phyloP scores from a whole-genome alignment of 2,113 vertebrate species.

The Ploceus nigricollis region DNA sequence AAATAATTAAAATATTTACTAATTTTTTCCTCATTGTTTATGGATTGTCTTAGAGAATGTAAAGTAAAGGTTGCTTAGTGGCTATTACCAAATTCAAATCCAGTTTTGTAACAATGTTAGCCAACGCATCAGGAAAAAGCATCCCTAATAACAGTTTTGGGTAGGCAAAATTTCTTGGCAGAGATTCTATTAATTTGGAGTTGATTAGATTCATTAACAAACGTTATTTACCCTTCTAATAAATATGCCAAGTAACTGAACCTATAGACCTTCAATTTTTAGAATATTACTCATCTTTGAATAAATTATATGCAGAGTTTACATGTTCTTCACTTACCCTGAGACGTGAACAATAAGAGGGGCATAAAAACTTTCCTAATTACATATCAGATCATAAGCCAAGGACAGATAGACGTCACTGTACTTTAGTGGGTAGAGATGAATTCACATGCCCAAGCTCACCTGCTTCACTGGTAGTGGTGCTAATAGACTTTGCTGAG shows the following conservation, averaged over 20 bases:
- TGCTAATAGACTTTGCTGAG: not conserved
- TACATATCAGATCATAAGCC: not conserved
- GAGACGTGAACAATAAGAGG: not conserved
- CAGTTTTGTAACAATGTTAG: not conserved
- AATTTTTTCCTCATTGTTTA: not conserved
- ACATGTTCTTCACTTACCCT: not conserved
- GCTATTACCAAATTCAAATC: not conserved
- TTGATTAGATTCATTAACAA: not conserved
- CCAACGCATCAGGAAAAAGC: not conserved
- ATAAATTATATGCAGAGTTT: not conserved
- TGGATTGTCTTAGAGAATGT: not conserved
- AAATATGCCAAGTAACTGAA: not conserved
- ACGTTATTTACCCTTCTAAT: not conserved
- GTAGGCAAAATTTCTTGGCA: not conserved
- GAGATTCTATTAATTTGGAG: not conserved
- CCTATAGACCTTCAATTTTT: not conserved
- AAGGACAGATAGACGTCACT: not conserved
- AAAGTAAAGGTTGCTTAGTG: not conserved
- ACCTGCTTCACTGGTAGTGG: not conserved
- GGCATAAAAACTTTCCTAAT: not conserved
- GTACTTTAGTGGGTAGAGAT: not conserved
- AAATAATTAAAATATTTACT: not conserved
- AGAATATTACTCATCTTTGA: not conserved
- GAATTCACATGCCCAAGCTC: not conserved
- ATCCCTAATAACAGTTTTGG: not conserved